Evolutionary conservation across 2,113 vertebrate species (phyloP).

Genomic region (Heterotilapia buettikoferi): DNA sequence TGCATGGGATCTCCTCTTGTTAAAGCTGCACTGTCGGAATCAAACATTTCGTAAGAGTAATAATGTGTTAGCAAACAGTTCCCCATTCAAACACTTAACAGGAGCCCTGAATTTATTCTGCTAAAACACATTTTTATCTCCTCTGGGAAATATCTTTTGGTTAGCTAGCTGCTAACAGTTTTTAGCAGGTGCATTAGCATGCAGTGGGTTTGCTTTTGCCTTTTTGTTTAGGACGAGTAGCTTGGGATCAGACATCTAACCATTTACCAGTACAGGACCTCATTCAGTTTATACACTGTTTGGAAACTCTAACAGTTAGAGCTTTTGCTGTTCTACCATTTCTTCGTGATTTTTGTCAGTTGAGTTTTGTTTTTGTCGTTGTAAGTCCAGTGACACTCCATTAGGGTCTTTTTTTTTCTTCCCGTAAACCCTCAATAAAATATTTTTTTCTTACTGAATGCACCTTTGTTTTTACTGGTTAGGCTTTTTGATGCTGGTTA

Average conservation of each 20-base stretch:
- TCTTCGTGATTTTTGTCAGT: not conserved
- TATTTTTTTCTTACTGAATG: not conserved
- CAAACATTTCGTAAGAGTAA: not conserved
- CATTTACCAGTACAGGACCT: not conserved
- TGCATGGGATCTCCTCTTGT: not conserved
- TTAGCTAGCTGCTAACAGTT: not conserved
- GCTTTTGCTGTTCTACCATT: not conserved
- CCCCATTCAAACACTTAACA: not conserved
- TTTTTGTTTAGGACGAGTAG: not conserved
- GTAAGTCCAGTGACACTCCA: not conserved
- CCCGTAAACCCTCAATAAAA: not conserved
- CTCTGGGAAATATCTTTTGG: not conserved
- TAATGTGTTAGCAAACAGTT: not conserved
- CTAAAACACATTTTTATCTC: not conserved
- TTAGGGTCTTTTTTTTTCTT: not conserved
- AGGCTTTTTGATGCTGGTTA: not conserved
- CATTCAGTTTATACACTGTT: not conserved
- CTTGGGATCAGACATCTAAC: not conserved
- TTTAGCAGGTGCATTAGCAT: not conserved
- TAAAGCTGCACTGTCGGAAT: not conserved
- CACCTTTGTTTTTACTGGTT: not conserved
- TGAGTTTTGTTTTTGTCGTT: not conserved
- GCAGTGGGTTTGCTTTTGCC: not conserved
- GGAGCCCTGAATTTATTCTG: not conserved
- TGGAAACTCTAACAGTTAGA: not conserved